A percentile compares a stretch with the other conserved stretches of the same genome.
These are phyloP conservation scores for Caenorhabditis japonica DNA, from an alignment of 2,888 invertebrate species.

Conservation along the genomic window DNA sequence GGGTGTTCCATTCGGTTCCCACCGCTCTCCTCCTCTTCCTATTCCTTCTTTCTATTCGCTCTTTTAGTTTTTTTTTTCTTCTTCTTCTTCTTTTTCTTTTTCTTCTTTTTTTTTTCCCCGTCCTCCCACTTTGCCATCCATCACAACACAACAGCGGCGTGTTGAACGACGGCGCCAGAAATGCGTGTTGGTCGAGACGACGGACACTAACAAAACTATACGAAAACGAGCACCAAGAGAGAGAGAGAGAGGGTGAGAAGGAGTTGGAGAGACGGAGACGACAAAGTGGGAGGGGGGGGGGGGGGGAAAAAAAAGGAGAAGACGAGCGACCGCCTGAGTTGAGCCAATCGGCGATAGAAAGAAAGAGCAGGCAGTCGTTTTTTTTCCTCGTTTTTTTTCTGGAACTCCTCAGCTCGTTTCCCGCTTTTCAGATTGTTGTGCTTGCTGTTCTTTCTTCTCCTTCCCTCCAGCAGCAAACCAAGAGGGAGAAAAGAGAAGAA, in stretches of 20 bases:
- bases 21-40: conserved; percentile 22
- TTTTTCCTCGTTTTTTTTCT: conserved; percentile 9
- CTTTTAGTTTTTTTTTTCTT: conserved; percentile 17
- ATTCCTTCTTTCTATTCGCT: conserved; percentile 7
- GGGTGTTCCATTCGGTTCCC: conserved; percentile 51
- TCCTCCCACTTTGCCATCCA: conserved; percentile 44
- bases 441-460: conserved; percentile 43
- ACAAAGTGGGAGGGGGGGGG: neutral
- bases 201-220: conserved; percentile 57
- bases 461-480: conserved; percentile 21
- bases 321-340: conserved; percentile 22
- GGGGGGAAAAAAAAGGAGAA: conserved; percentile 16
- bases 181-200: conserved; percentile 38
- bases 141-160: conserved; percentile 48
- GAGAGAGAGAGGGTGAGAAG: conserved; percentile 1
- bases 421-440: conserved; percentile 51
- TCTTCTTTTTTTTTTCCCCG: conserved; percentile 19
- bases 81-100: conserved; percentile 23
- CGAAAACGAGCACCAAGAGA: conserved; percentile 44
- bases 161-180: conserved; percentile 42
- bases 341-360: too few species aligned
- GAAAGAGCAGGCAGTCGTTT: conserved; percentile 40
- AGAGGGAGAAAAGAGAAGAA: conserved; percentile 27
- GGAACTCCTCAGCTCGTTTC: conserved; percentile 10
- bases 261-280: too few species aligned